phyloP scores from a whole-genome alignment of 1,140 invertebrate genomes.

The Gryon sp. region DNA sequence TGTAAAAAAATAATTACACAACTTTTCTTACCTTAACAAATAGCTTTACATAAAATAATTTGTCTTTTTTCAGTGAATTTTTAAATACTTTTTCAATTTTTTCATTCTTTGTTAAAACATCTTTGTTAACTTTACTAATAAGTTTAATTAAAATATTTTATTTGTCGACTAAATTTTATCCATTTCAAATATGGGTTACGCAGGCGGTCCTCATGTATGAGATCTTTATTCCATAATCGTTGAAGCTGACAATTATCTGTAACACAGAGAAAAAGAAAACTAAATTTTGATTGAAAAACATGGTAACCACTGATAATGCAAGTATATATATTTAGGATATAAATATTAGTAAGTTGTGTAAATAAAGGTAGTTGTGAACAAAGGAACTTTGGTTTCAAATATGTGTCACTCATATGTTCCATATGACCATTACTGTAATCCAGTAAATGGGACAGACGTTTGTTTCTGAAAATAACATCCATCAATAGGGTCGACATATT shows the following conservation, averaged over 20 bases:
- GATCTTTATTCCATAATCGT: constrained; percentile 43
- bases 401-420: background rate
- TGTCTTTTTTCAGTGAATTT: too few relatives aligned
- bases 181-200: constrained; percentile 30
- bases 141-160: background rate
- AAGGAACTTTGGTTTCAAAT: too few relatives aligned
- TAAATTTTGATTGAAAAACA: background rate
- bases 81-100: too few relatives aligned
- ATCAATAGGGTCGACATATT: constrained; percentile 3
- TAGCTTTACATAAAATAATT: too few relatives aligned
- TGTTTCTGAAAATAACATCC: background rate
- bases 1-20: too few relatives aligned
- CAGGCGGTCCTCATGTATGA: constrained; percentile 34
- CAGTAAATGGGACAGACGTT: background rate
- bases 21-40: too few relatives aligned
- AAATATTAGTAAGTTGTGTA: too few relatives aligned
- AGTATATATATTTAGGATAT: too few relatives aligned
- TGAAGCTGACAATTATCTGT: constrained; percentile 15
- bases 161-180: constrained; percentile 1
- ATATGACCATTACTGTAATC: constrained; percentile 4
- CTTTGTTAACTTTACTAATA: background rate
- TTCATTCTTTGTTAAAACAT: too few relatives aligned
- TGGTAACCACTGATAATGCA: too few relatives aligned
- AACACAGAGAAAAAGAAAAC: constrained; percentile 30
- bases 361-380: too few relatives aligned